Evolutionary conservation across 2,888 invertebrate genomes (phyloP), one percentile per base, ranked within the genome.

Genomic region (Nesidiocoris tenuis): DNA sequence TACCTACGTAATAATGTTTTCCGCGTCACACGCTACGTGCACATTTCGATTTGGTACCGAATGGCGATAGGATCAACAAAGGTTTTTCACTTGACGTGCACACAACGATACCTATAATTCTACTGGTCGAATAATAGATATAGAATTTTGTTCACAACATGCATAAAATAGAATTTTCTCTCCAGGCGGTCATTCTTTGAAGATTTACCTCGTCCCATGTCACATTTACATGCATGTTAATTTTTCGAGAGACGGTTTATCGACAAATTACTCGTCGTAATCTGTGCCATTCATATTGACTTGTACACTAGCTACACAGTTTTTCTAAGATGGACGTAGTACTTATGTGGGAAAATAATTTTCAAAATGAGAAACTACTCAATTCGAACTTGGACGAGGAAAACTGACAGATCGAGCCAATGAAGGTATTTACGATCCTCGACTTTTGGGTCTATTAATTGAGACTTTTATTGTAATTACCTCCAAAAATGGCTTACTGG

Each of bases 181-280:
- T 67, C 61, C 70, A 70, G 70, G 70, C 70, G 70, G 19, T 70
- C 70, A 70, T 70, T 70, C 70, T 70, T 70, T 17, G 7, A 59
- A 57, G 57, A 24, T 70, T 57, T 59, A 19, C 18, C 5, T 70
- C 61, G 22, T 57, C 59, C 56, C 67, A n/a, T n/a, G n/a, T n/a
- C n/a, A 70, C 70, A 57, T 22, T 23, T 59, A 70, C 70, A 70
- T 70, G 70, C 70, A 68, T n/a, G n/a, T n/a, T n/a, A n/a, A 18
- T 59, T 59, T 9, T 39, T 39, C 12, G 39, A 39, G 39, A 39
- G 12, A 39, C 39, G 39, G 12, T 39, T 39, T 7, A 7, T 12
- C 5, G 12, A 39, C 39, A 12, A 39, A 7, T 39, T 3, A 39
- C 39, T 39, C 39, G 39, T 39, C 39, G 5, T 39, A 39, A 39